phyloP scores from a whole-genome alignment of 2,113 vertebrate genomes.

The Nannospalax galili region DNA sequence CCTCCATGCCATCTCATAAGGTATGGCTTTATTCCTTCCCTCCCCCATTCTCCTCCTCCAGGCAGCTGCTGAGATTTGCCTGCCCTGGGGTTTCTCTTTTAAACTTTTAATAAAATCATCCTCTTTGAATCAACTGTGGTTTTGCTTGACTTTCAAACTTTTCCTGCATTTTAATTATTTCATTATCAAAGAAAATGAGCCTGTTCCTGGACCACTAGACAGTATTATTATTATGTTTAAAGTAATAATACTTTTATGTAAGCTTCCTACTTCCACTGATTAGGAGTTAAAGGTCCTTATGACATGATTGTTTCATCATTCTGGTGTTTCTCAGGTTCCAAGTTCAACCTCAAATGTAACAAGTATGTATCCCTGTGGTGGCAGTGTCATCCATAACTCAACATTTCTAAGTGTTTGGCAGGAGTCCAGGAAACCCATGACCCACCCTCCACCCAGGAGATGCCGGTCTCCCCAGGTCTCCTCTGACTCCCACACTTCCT shows the following conservation, averaged over 20 bases:
- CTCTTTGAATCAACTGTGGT: too few species aligned
- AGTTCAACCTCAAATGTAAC: background rate
- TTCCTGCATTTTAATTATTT: too few species aligned
- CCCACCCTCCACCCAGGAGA: background rate
- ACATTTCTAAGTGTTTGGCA: background rate
- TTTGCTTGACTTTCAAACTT: too few species aligned
- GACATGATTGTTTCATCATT: background rate
- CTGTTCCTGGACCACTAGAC: too few species aligned
- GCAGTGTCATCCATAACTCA: background rate
- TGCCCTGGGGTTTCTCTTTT: too few species aligned
- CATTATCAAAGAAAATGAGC: too few species aligned
- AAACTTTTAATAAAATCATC: too few species aligned
- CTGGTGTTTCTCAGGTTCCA: background rate
- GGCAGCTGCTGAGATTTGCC: too few species aligned
- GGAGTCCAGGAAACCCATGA: background rate
- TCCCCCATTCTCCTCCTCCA: too few species aligned
- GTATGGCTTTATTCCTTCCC: too few species aligned
- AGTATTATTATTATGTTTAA: background rate
- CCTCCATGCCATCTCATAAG: too few species aligned
- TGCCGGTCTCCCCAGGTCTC: fast-evolving
- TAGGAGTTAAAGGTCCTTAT: background rate
- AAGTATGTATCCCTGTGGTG: background rate
- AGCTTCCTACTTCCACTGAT: background rate
- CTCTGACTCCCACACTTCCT: background rate
- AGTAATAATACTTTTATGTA: background rate